These are phyloP conservation scores for Carassius carassius DNA, from an alignment of 2,113 vertebrate genomes.

Conservation along the genomic window DNA sequence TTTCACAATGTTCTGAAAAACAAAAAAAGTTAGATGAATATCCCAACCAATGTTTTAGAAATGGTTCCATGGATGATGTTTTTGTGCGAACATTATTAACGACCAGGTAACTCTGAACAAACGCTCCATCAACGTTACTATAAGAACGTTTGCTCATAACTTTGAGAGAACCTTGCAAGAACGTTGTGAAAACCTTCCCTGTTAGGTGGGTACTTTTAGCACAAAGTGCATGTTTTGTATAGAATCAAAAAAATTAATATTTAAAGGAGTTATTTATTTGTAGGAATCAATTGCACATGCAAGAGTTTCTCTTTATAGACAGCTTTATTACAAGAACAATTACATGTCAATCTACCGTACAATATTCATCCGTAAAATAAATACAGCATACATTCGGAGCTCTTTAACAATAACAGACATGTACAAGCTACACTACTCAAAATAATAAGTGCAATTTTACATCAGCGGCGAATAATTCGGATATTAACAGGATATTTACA, in stretches of 20 bases:
- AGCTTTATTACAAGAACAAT: slow-evolving; percentile 47
- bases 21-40: too few species aligned
- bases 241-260: not conserved
- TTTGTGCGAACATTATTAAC: too few species aligned
- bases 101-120: too few species aligned
- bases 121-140: too few species aligned
- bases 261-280: not conserved
- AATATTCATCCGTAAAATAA: slow-evolving; percentile 67
- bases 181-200: too few species aligned
- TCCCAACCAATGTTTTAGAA: too few species aligned
- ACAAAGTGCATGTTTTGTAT: not conserved
- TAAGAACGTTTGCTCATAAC: too few species aligned
- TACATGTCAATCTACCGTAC: slow-evolving; percentile 32
- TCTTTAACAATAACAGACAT: not conserved
- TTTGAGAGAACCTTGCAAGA: too few species aligned
- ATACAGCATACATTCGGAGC: slow-evolving; percentile 21
- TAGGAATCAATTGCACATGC: not conserved
- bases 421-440: slow-evolving; percentile 47
- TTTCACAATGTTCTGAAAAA: not conserved
- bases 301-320: not conserved
- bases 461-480: not conserved
- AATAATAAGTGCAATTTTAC: slow-evolving; percentile 59
- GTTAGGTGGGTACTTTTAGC: not conserved
- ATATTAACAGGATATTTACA: not conserved
- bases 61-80: too few species aligned